Evolutionary conservation across 2,888 invertebrate genomes (phyloP), one percentile per base, ranked within the genome.

Genomic region (Romanomermis culicivorax): DNA sequence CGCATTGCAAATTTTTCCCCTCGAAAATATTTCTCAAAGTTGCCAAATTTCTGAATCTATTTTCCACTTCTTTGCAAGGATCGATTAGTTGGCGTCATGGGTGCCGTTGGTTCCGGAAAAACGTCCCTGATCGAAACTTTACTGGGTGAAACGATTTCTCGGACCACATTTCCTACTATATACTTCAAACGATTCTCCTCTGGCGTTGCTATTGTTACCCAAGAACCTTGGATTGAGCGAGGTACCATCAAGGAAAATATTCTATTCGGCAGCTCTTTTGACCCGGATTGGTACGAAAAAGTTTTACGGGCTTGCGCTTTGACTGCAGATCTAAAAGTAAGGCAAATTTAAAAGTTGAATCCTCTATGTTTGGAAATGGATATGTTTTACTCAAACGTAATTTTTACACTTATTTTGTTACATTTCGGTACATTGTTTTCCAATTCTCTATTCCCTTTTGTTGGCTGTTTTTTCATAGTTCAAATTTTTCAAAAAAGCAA

Each of bases 201-300:
- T 53, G 65, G 85, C 58, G 82, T 86, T 64, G 87, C 83, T 24
- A 82, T 81, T 64, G 83, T 87, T 0, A 78, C 81, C 1, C 93
- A 95, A 73, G 81, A 81, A 60, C 79, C 88, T 0, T 97, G 93
- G 93, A 74, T 97, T 51, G 83, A 89, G 64, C 78, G 85, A 52
- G 87, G 84, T 42, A 84, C 86, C 1, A 78, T 97, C 50, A 77
- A 83, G 52, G 86, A 89, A 56, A 97, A 95, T 69, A 88, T 97
- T 61, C 74, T 93, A 36, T 93, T 93, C 74, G 93, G 91, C 1
- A 79, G 79, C 63, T 75, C 79, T 0, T 87, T 80, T 62, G 82
- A 88, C 65, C 79, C 80, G 57, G 74, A 75, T 14, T 80, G 79
- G 68, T 95, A 93, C 69, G 73, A 73, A 68, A 71, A 66, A 63